Base-by-base conservation (phyloP, 2,888 invertebrate genomes). In the Trissolcus brochymenae region DNA sequence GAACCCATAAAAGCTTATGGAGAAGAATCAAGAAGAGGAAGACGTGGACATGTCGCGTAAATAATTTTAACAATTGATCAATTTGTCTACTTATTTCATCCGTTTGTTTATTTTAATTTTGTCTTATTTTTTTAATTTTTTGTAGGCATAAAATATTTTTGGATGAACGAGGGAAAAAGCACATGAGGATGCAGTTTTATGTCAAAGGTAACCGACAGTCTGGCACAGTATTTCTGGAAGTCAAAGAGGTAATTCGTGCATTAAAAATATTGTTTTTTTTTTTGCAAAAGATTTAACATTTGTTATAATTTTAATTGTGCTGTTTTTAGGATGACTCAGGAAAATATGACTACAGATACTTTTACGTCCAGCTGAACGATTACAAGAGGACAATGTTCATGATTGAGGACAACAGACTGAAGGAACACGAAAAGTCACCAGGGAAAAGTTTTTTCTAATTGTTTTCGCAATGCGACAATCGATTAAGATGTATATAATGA, bases 101-200 rank as follows among this genome's bases (percentile, higher is more conserved):
- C 1, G n/a, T 9, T 43, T 43, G 7, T 43, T 43, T 43, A 16
- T 46, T 46, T 46, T 0, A 46, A 46, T 43, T 43, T 41, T 1
- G 1, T 41, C 13, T 43, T 21, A 19, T 14, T 46, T 13, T 11
- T 55, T 21, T 29, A 6, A 1, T 14, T 54, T 19, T 56, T 16
- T 87, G 6, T 82, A 92, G 95, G 80, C 95, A 97, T 90, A 90
- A 92, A 54, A 90, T 67, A 9, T 74, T 59, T 92, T 50, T 97
- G 94, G 89, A 91, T 93, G 79, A 93, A 94, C 78, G 93, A 95
- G 96, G 95, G 16, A 91, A 92, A 13, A 92, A 94, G 79, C 94
- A 95, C 83, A 93, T 98, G 91, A 92, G 96, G 83, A 96, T 98
- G 95, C 93, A 94, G 86, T 98, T 98, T 89, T 95, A 97, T 86